A percentile compares a stretch with the other conserved stretches of the same genome.
Evolutionary conservation across 2,113 vertebrate genomes (phyloP).

Genomic region (Xiphophorus hellerii): DNA sequence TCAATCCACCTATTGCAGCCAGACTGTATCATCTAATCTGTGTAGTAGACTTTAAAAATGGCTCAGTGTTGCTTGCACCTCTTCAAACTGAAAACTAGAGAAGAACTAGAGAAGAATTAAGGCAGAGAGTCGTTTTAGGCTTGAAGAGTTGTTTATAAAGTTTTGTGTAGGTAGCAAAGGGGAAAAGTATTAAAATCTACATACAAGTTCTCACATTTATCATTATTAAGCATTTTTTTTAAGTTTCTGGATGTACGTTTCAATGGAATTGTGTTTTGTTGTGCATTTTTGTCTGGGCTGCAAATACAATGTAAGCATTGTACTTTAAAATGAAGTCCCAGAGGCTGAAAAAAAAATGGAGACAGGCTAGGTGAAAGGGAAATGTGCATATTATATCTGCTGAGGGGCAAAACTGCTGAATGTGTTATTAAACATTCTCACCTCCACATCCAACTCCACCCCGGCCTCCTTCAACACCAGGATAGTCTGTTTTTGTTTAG

Average conservation of each 20-base stretch:
- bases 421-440: constrained; percentile 73
- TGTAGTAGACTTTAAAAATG: background rate
- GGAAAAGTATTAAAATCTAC: background rate
- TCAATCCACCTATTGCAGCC: background rate
- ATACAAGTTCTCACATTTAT: constrained; percentile 3
- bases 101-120: background rate
- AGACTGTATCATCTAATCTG: no score
- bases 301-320: constrained; percentile 20
- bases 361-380: constrained; percentile 50
- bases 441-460: constrained; percentile 61
- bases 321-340: constrained; percentile 49
- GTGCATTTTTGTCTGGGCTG: constrained; percentile 17
- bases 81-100: background rate
- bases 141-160: no score
- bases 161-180: background rate
- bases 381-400: constrained; percentile 72
- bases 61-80: background rate
- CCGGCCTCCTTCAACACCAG: constrained; percentile 62
- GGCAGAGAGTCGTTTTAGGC: no score
- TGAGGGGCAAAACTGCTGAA: constrained; percentile 71
- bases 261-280: constrained; percentile 26
- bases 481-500: constrained; percentile 54
- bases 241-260: constrained; percentile 5
- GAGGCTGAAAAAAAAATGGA: constrained; percentile 19
- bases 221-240: constrained; percentile 16